Conservation (phyloP, 1,140 invertebrate species). For the Euglossa dilemma region DNA sequence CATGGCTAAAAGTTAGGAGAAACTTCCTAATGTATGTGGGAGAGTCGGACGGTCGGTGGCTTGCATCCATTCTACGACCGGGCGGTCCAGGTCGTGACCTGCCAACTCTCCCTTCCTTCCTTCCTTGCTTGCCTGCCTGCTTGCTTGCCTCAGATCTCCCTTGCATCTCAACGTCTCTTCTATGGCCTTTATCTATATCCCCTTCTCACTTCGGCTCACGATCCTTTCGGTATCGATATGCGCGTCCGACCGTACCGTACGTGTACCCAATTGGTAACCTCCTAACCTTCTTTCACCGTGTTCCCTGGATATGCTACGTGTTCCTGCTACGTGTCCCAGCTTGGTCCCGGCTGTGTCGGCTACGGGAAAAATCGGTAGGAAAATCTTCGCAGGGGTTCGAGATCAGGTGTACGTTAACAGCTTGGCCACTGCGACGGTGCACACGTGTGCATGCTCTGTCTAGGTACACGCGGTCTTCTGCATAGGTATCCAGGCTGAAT, state of each 20-base stretch:
- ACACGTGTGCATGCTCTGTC: neutral
- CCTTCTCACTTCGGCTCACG: slow-evolving; percentile 7
- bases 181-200: slow-evolving; percentile 36
- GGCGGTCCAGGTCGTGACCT: slow-evolving; percentile 75
- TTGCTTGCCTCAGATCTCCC: slow-evolving; percentile 38
- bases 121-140: slow-evolving; percentile 47
- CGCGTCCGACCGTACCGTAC: slow-evolving; percentile 22
- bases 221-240: slow-evolving; percentile 15
- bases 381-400: neutral
- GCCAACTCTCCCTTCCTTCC: slow-evolving; percentile 51
- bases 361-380: neutral
- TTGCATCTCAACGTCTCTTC: slow-evolving; percentile 49
- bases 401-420: neutral
- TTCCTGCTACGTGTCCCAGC: neutral
- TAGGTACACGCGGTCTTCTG: too few relatives aligned
- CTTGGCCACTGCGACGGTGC: too few relatives aligned
- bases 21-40: slow-evolving; percentile 79
- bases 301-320: neutral
- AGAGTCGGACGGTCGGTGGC: slow-evolving; percentile 71
- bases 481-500: neutral
- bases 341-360: neutral
- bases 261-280: slow-evolving; percentile 27
- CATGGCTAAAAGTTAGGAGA: slow-evolving; percentile 72
- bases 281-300: slow-evolving; percentile 30
- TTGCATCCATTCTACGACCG: slow-evolving; percentile 73